Base-by-base conservation (phyloP, 2,113 vertebrate genomes). In the Melanotaenia duboulayi region DNA sequence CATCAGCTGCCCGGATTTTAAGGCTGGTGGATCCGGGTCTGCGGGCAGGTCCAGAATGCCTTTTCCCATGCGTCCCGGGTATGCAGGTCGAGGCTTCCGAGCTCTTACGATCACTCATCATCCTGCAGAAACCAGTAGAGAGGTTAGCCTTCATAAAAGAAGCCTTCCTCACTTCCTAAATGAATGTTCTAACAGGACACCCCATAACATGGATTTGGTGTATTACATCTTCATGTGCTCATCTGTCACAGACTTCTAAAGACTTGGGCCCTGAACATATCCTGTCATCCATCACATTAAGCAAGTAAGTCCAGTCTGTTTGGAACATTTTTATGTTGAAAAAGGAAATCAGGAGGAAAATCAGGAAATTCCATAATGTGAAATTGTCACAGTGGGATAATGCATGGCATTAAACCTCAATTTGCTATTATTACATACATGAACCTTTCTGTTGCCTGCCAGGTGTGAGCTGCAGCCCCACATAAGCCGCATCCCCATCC, bases 381-480 rank as follows among this genome's bases (percentile, higher is more conserved):
- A 7, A 9, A 8, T 35, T 35, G 32, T 35, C 32, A 6, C 32
- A 35, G 32, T 9, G 8, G 8, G 32, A 35, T 35, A 7, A 8
- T 35, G 7, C 7, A 35, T 35, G 32, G 8, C 2, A 0, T 55
- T 16, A 55, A 25, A 12, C 39, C 6, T 32, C 22, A 24, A 42
- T n/a, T 10, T 57, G 52, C 39, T 44, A 24, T 20, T 39, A 25
- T 69, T 50, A n/a, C 59, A 23, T 50, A 23, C 35, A 17, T 39
- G 60, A 17, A 63, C 52, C 44, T 58, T 19, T 77, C 24, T 72
- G 2, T 61, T 69, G 7, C 16, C 37, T 40, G 23, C 14, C 74
- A 94, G 93, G 76, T 92, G 81, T 74, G 88, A 94, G 65, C 77
- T 93, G 50, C 82, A 86, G 51, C 87, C 89, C 4, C 88, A 90